Evolutionary conservation across 2,888 invertebrate genomes (phyloP).

Genomic region (Zaprionus lineosus): DNA sequence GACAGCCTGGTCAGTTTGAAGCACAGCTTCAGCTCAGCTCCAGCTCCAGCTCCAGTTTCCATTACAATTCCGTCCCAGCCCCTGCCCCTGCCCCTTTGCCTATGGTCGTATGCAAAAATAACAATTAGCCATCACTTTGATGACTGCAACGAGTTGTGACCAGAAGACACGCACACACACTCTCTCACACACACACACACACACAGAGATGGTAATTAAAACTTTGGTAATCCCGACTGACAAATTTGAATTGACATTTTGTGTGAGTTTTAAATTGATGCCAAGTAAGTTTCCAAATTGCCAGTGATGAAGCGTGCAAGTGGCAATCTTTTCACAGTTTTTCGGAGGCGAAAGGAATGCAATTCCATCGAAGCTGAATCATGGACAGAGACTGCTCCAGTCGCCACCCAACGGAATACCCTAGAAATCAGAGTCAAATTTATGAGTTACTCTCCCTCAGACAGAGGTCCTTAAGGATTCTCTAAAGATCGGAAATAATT

Average conservation of each 20-base stretch:
- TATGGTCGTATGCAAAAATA: slow-evolving; percentile 57
- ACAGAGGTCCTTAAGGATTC: no score
- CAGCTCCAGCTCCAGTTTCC: slow-evolving; percentile 20
- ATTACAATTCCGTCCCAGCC: not conserved
- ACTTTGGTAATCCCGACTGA: slow-evolving; percentile 44
- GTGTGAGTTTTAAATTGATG: slow-evolving; percentile 26
- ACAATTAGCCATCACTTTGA: slow-evolving; percentile 71
- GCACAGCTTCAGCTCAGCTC: not conserved
- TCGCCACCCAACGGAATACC: no score
- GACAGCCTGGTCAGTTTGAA: slow-evolving; percentile 4
- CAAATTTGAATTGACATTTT: slow-evolving; percentile 58
- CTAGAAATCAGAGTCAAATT: no score
- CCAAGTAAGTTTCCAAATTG: slow-evolving; percentile 12
- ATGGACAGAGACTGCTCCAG: no score
- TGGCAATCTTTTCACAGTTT: no score
- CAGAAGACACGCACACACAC: slow-evolving; percentile 14
- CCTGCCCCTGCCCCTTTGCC: slow-evolving; percentile 14
- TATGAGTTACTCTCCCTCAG: no score
- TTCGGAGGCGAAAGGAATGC: no score
- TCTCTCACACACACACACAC: slow-evolving; percentile 17
- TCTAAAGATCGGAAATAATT: no score
- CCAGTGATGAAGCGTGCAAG: slow-evolving; percentile 23
- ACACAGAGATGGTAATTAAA: slow-evolving; percentile 55
- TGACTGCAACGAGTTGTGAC: slow-evolving; percentile 46
- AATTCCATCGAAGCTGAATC: no score